phyloP scores from a whole-genome alignment of 2,113 vertebrate genomes.

The Etheostoma spectabile region DNA sequence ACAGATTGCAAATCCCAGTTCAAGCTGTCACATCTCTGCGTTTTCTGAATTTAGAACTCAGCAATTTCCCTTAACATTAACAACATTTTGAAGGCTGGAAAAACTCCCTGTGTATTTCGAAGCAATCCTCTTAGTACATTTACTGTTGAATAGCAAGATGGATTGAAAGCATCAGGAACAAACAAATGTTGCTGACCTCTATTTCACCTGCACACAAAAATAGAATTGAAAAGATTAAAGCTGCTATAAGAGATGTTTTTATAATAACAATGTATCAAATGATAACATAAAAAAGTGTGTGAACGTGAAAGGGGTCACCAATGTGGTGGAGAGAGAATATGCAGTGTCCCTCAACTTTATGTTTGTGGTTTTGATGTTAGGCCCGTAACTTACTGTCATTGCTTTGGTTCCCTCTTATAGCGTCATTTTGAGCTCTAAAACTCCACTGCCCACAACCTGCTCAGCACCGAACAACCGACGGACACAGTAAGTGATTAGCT shows the following conservation, averaged over 20 bases:
- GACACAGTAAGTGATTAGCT: background rate
- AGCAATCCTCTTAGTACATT: conserved; percentile 20
- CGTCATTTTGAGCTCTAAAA: background rate
- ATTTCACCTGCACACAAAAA: conserved; percentile 24
- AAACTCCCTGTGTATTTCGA: conserved; percentile 4
- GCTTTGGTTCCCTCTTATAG: too few species aligned
- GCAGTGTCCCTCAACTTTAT: background rate
- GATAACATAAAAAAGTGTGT: background rate
- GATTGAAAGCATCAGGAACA: conserved; percentile 1
- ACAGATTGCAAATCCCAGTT: conserved; percentile 38
- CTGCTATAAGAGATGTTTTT: background rate
- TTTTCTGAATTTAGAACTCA: conserved; percentile 30
- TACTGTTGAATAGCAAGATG: background rate
- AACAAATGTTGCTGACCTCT: conserved; percentile 21
- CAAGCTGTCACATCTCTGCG: conserved; percentile 33
- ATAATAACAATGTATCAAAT: background rate
- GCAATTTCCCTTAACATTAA: conserved; percentile 23
- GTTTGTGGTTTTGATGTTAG: background rate
- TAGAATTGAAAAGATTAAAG: background rate
- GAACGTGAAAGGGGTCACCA: background rate
- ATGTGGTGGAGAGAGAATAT: background rate
- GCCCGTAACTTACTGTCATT: too few species aligned
- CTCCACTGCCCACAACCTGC: background rate
- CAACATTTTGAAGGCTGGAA: conserved; percentile 28
- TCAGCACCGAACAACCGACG: background rate